Evolutionary conservation across 2,113 vertebrate species (phyloP), one percentile per base, ranked within the genome.

Genomic region (Crotalus viridis): DNA sequence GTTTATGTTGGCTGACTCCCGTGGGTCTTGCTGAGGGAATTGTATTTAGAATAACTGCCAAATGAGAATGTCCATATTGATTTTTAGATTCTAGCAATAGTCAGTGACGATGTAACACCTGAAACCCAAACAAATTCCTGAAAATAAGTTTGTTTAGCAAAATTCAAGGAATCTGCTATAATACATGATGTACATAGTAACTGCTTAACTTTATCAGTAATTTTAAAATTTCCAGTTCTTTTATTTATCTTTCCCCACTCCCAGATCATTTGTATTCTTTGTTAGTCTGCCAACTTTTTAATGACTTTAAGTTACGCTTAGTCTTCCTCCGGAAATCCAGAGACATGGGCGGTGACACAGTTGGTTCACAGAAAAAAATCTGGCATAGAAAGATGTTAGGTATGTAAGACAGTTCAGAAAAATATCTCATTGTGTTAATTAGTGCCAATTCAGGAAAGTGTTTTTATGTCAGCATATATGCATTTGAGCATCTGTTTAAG

Each of bases 101-200:
- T 93, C 90, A 91, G 22, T 85, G 85, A 91, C 54, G 81, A 88
- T 90, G 61, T 59, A 57, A 90, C 28, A 90, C 81, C 81, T 90
- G 92, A 89, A 87, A 90, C 74, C 46, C 81, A 93, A 87, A 93
- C 92, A 90, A 90, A 90, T 90, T 93, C 52, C 92, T 90, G 81
- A 89, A 90, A 90, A 86, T 86, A 87, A 54, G 46, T 89, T 81
- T 81, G 33, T 90, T 22, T 56, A 64, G 13, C 21, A 51, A 52
- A 93, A 61, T 90, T 90, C 81, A 87, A 43, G 55, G 92, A 90
- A 90, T 33, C 3, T 61, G 52, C n/a, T 64, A 64, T 90, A 48
- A 48, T 33, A 54, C 28, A 90, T 43, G 61, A 90, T 90, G 48
- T 43, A 24, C 33, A 87, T 61, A 28, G 55, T 46, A 52, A 81